phyloP scores from a whole-genome alignment of 1,140 invertebrate species.

The Formica selysi region DNA sequence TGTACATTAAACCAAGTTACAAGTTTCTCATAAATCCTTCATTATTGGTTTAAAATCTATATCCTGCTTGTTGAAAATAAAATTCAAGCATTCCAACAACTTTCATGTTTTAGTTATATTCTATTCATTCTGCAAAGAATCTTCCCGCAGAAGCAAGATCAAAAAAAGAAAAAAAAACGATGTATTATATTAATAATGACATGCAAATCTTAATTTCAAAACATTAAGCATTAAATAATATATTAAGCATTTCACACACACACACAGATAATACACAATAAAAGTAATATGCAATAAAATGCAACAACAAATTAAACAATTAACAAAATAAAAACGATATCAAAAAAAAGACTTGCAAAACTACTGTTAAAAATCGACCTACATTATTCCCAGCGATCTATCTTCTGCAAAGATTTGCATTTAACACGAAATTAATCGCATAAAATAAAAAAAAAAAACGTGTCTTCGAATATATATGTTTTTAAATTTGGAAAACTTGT shows the following conservation, averaged over 20 bases:
- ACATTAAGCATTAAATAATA: neutral
- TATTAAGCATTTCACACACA: neutral
- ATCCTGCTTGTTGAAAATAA: neutral
- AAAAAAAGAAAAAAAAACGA: neutral
- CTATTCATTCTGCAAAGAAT: neutral
- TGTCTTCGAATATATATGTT: neutral
- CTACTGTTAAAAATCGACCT: neutral
- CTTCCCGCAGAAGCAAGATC: neutral
- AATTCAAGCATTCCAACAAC: slow-evolving; percentile 16
- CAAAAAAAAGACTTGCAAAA: neutral
- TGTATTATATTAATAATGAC: neutral
- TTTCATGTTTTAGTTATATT: neutral
- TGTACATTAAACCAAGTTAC: neutral
- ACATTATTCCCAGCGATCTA: neutral
- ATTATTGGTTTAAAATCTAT: neutral
- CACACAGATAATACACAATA: neutral
- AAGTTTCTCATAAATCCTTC: neutral
- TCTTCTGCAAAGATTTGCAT: neutral
- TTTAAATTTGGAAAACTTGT: neutral
- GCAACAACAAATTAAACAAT: neutral
- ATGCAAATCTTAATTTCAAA: slow-evolving; percentile 14
- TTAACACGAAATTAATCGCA: neutral
- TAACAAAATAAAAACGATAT: slow-evolving; percentile 1
- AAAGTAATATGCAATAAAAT: slow-evolving; percentile 5
- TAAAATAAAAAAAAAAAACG: neutral